Evolutionary conservation across 2,888 invertebrate species (phyloP), one percentile per base, ranked within the genome.

Genomic region (Epistrophella euchroma): DNA sequence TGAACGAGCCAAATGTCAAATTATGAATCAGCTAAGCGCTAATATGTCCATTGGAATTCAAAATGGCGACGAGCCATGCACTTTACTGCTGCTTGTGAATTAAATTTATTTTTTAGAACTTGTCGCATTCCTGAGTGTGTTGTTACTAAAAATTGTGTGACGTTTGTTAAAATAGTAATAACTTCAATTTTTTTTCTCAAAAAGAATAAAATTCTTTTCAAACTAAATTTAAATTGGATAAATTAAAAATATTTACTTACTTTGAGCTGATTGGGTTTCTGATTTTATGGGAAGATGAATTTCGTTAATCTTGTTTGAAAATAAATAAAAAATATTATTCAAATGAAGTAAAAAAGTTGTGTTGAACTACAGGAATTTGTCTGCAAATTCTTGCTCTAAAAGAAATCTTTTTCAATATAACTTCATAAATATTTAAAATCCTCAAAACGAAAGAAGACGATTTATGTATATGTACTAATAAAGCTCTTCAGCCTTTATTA

Each of bases 91-190:
- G 25, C 28, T 52, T 47, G 68, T 64, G 68, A 77, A 80, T 72
- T 22, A 60, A 76, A 68, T 64, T 6, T 17, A 28, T 50, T 70
- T 82, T 81, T 82, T 78, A 74, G 82, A 86, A 86, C 86, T 86
- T 45, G 28, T 77, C 76, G 81, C 81, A 77, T 85, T 86, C 85
- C 82, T 71, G 15, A 74, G 73, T 70, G 70, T 74, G 77, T 82
- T 71, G 56, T 78, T 81, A 37, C 82, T 74, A 78, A 86, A 47
- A 52, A 58, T 58, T 76, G 55, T 64, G 82, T 86, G 77, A 78
- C 77, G 85, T 81, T 86, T 82, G 55, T 52, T 22, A 17, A 66
- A 71, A n/a, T 80, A 32, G 45, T 64, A 58, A 43, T 66, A 15
- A n/a, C 66, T 52, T 66, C 15, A 75, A 4, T 17, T 52, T 78